Base-by-base conservation (phyloP, 2,113 vertebrate genomes). In the Takifugu bimaculatus region DNA sequence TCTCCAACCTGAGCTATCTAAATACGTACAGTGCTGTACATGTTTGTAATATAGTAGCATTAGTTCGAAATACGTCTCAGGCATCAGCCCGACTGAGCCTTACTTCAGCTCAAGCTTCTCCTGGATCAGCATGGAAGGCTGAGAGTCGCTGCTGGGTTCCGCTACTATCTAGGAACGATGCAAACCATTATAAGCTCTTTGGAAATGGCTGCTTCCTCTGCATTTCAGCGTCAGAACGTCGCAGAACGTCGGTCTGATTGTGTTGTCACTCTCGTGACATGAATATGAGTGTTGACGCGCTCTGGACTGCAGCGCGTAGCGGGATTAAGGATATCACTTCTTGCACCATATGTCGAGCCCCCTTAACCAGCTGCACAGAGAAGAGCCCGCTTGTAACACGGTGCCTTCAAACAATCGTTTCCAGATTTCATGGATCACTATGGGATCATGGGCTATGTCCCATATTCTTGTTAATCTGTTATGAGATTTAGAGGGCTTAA, bases 11-110 rank as follows among this genome's bases (percentile, higher is more conserved):
- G 7, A 39, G 35, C 35, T 39, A 39, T 11, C 7, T 10, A 39
- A 10, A 39, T 39, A 80, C 60, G 57, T 80, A 68, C 58, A 65
- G 57, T 63, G 54, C 64, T 69, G 64, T 70, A 57, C 70, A 57
- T 62, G n/a, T 72, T 45, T 64, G 63, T 79, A 63, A 71, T 44
- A 47, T 59, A 56, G 56, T 56, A 72, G 74, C 48, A 61, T 78
- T 12, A 51, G 44, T 60, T 83, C 51, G 65, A 56, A 67, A 51
- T 65, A 2, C 51, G 72, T 77, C 60, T 84, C 72, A 71, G 74
- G 70, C 70, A 1, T 60, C 68, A 62, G 53, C 62, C 26, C 15
- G 68, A 61, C 70, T 69, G 79, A 85, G 79, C 79, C 83, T 63
- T 26, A 58, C 54, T 50, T 63, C 32, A 45, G 53, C 47, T 49